Evolutionary conservation across 2,888 invertebrate genomes (phyloP).

Genomic region (Agrilus biguttatus): DNA sequence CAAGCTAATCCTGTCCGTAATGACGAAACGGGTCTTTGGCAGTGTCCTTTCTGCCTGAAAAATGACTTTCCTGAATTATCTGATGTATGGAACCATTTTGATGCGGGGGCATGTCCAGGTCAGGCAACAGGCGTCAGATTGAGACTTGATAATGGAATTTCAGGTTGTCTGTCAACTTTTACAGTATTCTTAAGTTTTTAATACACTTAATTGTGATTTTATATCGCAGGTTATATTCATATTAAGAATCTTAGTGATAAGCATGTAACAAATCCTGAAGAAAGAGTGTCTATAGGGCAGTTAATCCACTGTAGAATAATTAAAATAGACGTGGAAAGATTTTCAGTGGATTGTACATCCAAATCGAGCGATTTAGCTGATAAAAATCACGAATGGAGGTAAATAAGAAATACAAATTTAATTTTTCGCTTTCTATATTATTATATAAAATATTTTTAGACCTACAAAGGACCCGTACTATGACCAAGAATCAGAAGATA

Average conservation of each 20-base stretch:
- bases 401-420: constrained; percentile 6
- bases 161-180: constrained; percentile 35
- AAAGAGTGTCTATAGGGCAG: constrained; percentile 73
- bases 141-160: constrained; percentile 74
- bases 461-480: constrained; percentile 83
- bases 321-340: constrained; percentile 93
- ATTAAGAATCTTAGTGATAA: constrained; percentile 89
- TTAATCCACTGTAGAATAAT: constrained; percentile 76
- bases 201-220: constrained; percentile 56
- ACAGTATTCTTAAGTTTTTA: not conserved
- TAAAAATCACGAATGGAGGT: constrained; percentile 81
- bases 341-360: constrained; percentile 85
- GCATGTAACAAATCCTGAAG: constrained; percentile 84
- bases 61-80: constrained; percentile 92
- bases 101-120: constrained; percentile 89
- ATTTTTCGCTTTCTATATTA: not conserved
- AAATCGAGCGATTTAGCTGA: constrained; percentile 86
- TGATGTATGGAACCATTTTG: constrained; percentile 98
- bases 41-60: constrained; percentile 93
- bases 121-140: constrained; percentile 86
- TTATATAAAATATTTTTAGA: constrained; percentile 30
- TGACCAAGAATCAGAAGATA: constrained; percentile 72
- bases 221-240: constrained; percentile 76
- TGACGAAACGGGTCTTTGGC: constrained; percentile 90
- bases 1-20: constrained; percentile 91